phyloP scores from a whole-genome alignment of 1,140 invertebrate species.

The Drosophila ironensis region DNA sequence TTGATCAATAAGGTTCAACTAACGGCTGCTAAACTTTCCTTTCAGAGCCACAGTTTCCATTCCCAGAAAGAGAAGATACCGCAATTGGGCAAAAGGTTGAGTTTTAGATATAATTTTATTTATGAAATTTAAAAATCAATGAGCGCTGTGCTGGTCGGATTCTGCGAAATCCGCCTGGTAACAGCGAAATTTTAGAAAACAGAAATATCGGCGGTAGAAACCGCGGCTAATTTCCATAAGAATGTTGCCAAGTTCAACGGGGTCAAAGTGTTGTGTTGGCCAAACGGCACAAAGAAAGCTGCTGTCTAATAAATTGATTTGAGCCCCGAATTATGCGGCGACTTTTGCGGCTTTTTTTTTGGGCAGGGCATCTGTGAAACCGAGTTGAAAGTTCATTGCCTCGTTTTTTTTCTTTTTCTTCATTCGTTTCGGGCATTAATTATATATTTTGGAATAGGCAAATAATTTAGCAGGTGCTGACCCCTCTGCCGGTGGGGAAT shows the following conservation, averaged over 20 bases:
- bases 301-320: conserved; percentile 61
- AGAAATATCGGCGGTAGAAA: conserved; percentile 21
- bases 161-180: conserved; percentile 59
- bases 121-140: not conserved
- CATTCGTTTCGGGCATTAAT: conserved; percentile 41
- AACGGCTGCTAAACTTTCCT: not conserved
- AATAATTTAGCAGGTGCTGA: not conserved
- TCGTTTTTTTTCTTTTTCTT: conserved; percentile 3
- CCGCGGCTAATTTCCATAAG: conserved; percentile 59
- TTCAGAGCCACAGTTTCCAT: not conserved
- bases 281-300: conserved; percentile 48
- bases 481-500: no score
- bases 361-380: not conserved
- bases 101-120: not conserved
- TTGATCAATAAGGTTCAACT: not conserved
- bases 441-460: conserved; percentile 2
- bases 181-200: conserved; percentile 10
- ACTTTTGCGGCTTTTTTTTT: not conserved
- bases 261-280: conserved; percentile 67
- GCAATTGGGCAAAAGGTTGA: conserved; percentile 14
- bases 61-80: conserved; percentile 3
- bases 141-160: no score
- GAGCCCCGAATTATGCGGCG: conserved; percentile 13
- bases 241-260: conserved; percentile 66
- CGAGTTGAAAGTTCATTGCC: conserved; percentile 74